Conservation (phyloP, 2,888 invertebrate species). For the Agrochola litura region DNA sequence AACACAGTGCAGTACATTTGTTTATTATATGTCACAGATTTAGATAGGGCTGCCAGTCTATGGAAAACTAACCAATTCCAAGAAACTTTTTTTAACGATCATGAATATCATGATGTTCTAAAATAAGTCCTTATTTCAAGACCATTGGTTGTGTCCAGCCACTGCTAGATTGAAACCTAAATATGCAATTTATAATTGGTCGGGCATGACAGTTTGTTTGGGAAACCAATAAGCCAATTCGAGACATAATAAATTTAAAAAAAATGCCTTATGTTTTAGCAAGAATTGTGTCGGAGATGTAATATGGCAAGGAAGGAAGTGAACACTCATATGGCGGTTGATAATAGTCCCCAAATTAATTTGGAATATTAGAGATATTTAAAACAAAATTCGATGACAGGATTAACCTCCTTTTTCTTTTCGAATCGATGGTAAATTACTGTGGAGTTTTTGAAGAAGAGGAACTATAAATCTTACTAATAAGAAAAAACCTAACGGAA, state of each 20-base stretch:
- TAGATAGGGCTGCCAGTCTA: slow-evolving; percentile 8
- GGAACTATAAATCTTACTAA: not conserved
- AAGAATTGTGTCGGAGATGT: not conserved
- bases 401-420: too few relatives aligned
- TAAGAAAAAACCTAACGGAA: not conserved
- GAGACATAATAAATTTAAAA: not conserved
- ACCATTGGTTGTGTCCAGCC: not conserved
- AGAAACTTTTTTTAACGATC: not conserved
- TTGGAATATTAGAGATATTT: too few relatives aligned
- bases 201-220: not conserved
- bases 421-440: too few relatives aligned
- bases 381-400: not conserved
- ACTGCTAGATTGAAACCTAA: not conserved
- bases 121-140: not conserved
- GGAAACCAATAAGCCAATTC: not conserved
- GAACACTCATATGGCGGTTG: not conserved
- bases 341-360: not conserved
- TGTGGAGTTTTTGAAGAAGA: too few relatives aligned
- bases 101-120: not conserved
- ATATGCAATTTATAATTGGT: not conserved
- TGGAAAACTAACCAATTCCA: not conserved
- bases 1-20: slow-evolving; percentile 19
- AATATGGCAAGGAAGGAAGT: not conserved
- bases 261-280: not conserved
- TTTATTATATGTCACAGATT: slow-evolving; percentile 27